These are phyloP conservation scores for Peromyscus maniculatus DNA, from an alignment of 2,113 vertebrate species.

Conservation along the genomic window DNA sequence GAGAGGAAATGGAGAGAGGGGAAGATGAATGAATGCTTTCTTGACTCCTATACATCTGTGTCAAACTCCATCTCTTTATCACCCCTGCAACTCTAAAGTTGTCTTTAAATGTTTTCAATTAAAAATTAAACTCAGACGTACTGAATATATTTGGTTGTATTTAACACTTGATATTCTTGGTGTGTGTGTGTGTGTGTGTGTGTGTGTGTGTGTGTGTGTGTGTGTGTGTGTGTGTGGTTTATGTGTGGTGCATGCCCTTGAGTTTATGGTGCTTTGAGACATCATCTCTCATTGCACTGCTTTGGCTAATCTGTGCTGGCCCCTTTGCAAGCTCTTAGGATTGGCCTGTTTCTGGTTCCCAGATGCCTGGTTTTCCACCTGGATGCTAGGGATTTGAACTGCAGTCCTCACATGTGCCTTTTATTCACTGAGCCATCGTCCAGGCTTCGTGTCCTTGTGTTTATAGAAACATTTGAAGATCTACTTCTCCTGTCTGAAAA, in stretches of 20 bases:
- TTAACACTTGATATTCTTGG: neutral
- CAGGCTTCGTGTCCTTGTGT: neutral
- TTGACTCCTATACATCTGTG: neutral
- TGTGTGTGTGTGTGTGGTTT: neutral
- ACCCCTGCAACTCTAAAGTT: neutral
- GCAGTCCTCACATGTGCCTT: neutral
- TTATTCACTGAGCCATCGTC: neutral
- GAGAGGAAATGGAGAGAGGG: neutral
- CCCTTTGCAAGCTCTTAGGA: neutral
- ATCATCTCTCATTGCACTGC: neutral
- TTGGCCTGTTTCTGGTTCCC: neutral
- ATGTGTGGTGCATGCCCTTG: neutral
- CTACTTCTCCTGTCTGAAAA: conserved; percentile 3
- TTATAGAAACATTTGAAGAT: neutral
- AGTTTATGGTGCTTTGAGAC: neutral
- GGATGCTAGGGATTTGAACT: neutral
- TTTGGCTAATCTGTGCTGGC: neutral
- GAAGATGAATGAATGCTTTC: neutral
- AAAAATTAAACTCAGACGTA: conserved; percentile 6
- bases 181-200: neutral
- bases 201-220: neutral
- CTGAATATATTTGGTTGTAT: neutral
- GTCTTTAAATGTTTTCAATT: conserved; percentile 28
- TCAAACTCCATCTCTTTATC: neutral
- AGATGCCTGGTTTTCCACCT: neutral